These are phyloP conservation scores for Homarus gammarus DNA, from an alignment of 2,888 invertebrate genomes.

Conservation along the genomic window DNA sequence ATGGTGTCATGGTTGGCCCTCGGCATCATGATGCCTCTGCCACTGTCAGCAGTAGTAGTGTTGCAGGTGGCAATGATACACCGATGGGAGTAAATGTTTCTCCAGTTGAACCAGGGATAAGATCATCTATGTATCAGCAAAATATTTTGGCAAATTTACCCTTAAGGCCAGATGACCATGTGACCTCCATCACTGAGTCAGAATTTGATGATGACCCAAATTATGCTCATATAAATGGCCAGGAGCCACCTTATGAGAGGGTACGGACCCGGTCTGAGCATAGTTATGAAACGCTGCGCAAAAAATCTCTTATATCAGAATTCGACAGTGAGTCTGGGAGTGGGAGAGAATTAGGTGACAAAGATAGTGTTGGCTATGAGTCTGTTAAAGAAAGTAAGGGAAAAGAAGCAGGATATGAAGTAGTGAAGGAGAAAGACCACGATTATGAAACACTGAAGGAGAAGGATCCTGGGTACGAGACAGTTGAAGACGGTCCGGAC, in stretches of 20 bases:
- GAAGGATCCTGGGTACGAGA: constrained; percentile 76
- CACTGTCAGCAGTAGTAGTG: constrained; percentile 2
- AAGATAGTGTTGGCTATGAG: constrained; percentile 69
- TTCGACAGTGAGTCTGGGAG: constrained; percentile 42
- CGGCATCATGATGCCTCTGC: constrained; percentile 1
- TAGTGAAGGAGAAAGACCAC: constrained; percentile 58
- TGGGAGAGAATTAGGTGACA: constrained; percentile 38
- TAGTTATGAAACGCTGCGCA: constrained; percentile 72
- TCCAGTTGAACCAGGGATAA: constrained; percentile 8
- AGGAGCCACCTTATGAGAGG: constrained; percentile 74
- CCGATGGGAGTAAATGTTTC: background rate
- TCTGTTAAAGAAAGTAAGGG: constrained; percentile 53
- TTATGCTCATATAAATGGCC: constrained; percentile 44
- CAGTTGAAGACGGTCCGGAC: constrained; percentile 63
- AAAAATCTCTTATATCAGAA: constrained; percentile 44
- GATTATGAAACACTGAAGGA: constrained; percentile 67
- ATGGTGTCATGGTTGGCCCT: constrained; percentile 40
- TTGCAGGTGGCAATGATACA: background rate
- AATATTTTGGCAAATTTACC: constrained; percentile 62
- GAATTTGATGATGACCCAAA: constrained; percentile 71
- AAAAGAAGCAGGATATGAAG: constrained; percentile 69
- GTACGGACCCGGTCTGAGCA: constrained; percentile 71
- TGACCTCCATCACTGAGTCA: constrained; percentile 70
- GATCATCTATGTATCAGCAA: constrained; percentile 46
- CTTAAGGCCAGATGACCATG: constrained; percentile 66